Conservation (phyloP, 2,797 vertebrate species). For the Sternotherus odoratus region DNA sequence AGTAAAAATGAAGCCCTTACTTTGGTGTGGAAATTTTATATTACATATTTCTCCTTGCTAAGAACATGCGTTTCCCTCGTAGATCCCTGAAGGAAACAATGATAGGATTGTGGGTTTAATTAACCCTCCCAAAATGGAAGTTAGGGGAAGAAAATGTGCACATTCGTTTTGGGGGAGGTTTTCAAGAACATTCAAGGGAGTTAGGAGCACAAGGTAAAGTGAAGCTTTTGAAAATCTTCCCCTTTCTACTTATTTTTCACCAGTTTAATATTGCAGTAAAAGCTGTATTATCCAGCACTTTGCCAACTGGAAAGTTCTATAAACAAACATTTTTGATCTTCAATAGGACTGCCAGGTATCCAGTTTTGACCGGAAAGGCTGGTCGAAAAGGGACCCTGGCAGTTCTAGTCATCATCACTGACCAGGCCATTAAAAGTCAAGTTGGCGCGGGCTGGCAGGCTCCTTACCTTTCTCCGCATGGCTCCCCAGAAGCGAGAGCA, state of each 20-base stretch:
- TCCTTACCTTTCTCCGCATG: too few relatives aligned
- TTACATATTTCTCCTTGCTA: not conserved
- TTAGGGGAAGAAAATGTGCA: not conserved
- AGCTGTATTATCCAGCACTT: too few relatives aligned
- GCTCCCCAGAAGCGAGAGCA: too few relatives aligned
- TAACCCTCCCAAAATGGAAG: not conserved
- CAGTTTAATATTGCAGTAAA: not conserved
- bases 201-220: not conserved
- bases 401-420: too few relatives aligned
- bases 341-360: too few relatives aligned
- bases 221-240: not conserved
- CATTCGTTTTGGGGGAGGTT: not conserved
- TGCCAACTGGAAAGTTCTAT: too few relatives aligned
- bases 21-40: not conserved
- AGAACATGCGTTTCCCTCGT: not conserved
- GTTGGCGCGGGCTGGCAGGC: too few relatives aligned
- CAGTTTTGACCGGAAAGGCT: too few relatives aligned
- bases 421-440: too few relatives aligned
- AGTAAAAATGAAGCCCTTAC: not conserved
- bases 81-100: not conserved
- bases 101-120: not conserved
- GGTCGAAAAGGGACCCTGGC: too few relatives aligned
- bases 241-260: not conserved
- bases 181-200: not conserved
- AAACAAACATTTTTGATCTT: too few relatives aligned